A percentile compares a stretch with the other conserved stretches of the same genome.
These are phyloP conservation scores for Grallaria varia DNA, from an alignment of 2,113 vertebrate species.

Conservation along the genomic window DNA sequence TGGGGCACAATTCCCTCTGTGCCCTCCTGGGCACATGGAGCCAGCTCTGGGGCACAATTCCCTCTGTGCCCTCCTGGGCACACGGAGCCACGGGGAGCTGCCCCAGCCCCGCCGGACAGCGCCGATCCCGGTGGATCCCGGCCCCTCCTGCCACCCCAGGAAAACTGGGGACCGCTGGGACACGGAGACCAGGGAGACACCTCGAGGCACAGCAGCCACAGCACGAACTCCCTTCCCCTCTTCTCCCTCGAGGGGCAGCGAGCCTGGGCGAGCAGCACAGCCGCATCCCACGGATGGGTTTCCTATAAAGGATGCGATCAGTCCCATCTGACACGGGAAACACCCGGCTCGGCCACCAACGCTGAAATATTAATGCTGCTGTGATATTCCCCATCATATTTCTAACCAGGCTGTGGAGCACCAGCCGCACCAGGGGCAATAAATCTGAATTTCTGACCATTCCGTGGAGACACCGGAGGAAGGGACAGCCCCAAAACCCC, in stretches of 20 bases:
- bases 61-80: background rate
- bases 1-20: too few species aligned
- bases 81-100: background rate
- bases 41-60: background rate
- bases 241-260: background rate
- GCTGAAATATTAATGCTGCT: conserved; percentile 1
- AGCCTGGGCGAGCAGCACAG: background rate
- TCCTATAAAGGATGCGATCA: background rate
- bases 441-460: background rate
- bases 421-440: background rate
- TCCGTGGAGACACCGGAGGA: background rate
- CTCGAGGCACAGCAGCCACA: background rate
- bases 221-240: background rate
- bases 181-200: background rate
- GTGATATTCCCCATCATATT: background rate
- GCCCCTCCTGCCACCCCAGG: background rate
- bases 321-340: background rate
- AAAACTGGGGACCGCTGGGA: background rate
- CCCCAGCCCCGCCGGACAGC: background rate
- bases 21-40: background rate
- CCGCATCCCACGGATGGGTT: background rate
- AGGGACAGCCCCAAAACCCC: background rate
- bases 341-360: background rate
- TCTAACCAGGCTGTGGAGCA: background rate
- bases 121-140: background rate